Evolutionary conservation across 2,888 invertebrate species (phyloP), one percentile per base, ranked within the genome.

Genomic region (Phalera bucephala): DNA sequence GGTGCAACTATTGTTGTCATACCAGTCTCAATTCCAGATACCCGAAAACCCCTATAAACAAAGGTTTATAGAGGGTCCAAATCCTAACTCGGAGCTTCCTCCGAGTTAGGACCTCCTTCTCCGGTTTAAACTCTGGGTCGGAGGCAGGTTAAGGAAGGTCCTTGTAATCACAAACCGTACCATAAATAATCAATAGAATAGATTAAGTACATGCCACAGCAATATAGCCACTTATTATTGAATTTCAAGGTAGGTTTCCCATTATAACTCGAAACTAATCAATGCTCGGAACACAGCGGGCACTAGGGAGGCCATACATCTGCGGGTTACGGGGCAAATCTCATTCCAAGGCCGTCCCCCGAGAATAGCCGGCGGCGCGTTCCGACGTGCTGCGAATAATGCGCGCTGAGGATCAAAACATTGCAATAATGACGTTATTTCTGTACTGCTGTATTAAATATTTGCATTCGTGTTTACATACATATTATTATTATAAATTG

Each of bases 241-340:
- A 28, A 46, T 28, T 29, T 27, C 23, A 14, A 5, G 12, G 5
- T 7, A 10, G 9, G 26, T 31, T 41, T 50, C 32, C 33, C 5
- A 4, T 31, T 23, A 36, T 29, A 40, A 44, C 39, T 39, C 17
- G 8, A 40, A 45, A 45, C 37, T 50, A 47, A 47, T 58, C 47
- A 58, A 50, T 47, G 39, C 17, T 21, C 29, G 23, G 33, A 36
- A 34, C 19, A 36, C 9, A 40, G 37, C 40, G 36, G 31, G 20
- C 41, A 8, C 40, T 36, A 40, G 56, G 40, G 53, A 59, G 29
- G 40, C 39, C 34, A 52, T 48, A 51, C 37, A 56, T 40, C 39
- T 44, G 36, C 36, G 29, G 36, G 33, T 36, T 52, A 53, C 41
- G 48, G 36, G 48, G 48, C 43, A 45, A 57, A 54, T 51, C 54